Conservation (phyloP, 2,888 invertebrate genomes). For the Pristionchus entomophagus region DNA sequence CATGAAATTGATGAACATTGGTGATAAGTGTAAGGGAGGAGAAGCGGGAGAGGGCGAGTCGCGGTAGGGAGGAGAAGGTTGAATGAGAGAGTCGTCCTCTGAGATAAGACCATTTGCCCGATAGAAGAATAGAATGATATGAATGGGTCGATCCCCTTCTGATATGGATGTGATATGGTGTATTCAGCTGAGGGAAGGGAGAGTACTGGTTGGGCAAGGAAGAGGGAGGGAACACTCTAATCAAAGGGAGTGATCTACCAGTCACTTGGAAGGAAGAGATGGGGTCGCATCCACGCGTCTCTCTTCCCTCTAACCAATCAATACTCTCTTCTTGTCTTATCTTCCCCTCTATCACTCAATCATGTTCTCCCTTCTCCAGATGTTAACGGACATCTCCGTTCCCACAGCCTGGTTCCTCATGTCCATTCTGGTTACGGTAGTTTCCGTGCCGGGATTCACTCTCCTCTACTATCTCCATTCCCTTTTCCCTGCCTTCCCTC, state of each 20-base stretch:
- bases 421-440: constrained; percentile 22
- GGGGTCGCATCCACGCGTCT: background rate
- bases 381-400: constrained; percentile 31
- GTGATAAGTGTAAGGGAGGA: background rate
- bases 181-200: background rate
- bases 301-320: constrained; percentile 12
- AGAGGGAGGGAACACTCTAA: constrained; percentile 7
- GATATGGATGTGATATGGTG: constrained; percentile 29
- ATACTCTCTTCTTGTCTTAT: constrained; percentile 6
- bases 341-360: background rate
- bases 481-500: constrained; percentile 39
- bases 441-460: constrained; percentile 33
- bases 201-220: background rate
- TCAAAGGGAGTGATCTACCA: constrained; percentile 36
- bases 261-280: background rate
- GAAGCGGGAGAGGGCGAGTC: background rate
- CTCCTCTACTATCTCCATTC: constrained; percentile 44
- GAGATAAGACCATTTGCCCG: constrained; percentile 24
- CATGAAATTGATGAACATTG: background rate
- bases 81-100: constrained; percentile 23
- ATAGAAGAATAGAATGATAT: constrained; percentile 20
- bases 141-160: constrained; percentile 34
- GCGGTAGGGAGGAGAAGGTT: background rate
- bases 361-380: constrained; percentile 25
- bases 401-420: constrained; percentile 39